A percentile compares a stretch with the other conserved stretches of the same genome.
Evolutionary conservation across 2,888 invertebrate species (phyloP).

Genomic region (Lypha dubia): DNA sequence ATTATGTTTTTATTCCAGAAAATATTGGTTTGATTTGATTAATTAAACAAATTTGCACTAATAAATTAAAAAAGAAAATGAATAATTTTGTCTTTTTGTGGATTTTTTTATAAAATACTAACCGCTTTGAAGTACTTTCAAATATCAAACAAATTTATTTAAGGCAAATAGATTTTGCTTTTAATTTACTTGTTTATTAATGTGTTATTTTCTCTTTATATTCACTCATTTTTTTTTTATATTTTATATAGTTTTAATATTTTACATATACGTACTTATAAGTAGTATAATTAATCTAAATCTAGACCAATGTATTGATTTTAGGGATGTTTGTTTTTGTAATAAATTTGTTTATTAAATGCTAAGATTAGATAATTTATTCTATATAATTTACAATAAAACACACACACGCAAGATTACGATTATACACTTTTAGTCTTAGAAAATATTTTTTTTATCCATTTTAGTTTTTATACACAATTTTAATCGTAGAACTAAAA

Average conservation of each 20-base stretch:
- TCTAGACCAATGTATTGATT: constrained; percentile 35
- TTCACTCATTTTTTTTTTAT: constrained; percentile 25
- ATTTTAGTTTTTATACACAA: constrained; percentile 35
- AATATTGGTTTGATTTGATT: no score
- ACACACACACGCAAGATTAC: constrained; percentile 65
- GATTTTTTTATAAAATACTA: neutral
- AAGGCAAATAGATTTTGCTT: constrained; percentile 57
- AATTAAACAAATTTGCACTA: no score
- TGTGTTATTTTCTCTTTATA: constrained; percentile 52
- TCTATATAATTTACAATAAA: constrained; percentile 55
- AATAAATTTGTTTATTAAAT: constrained; percentile 51
- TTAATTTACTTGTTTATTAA: constrained; percentile 57
- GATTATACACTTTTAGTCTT: constrained; percentile 32
- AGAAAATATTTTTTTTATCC: constrained; percentile 29
- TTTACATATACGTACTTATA: constrained; percentile 52
- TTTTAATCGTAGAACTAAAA: neutral
- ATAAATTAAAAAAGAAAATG: no score
- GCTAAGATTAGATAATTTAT: constrained; percentile 45
- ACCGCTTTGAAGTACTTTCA: neutral
- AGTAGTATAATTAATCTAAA: constrained; percentile 50
- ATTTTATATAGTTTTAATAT: constrained; percentile 26
- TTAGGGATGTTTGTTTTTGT: constrained; percentile 24
- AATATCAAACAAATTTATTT: neutral
- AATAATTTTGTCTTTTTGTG: no score
- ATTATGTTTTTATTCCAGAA: no score